Evolutionary conservation across 2,797 vertebrate species (phyloP), one percentile per base, ranked within the genome.

Genomic region (Cossypha heuglini): DNA sequence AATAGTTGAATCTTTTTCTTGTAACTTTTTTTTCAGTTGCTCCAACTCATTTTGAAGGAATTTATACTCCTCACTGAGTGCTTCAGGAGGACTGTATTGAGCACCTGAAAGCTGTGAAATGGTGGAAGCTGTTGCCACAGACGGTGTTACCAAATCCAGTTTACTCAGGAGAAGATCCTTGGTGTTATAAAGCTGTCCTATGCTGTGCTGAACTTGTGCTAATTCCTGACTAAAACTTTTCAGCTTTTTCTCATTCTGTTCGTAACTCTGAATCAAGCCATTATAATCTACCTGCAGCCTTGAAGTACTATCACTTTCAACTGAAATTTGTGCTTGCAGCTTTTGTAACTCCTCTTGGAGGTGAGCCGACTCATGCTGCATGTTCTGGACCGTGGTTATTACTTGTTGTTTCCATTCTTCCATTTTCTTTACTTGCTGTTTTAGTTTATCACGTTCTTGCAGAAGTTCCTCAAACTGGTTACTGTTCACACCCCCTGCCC

Each of bases 381-480:
- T 99, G 89, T 99, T 99, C 90, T 99, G 99, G 19, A 99, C 99
- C 0, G 99, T 99, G 25, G 99, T 99, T 96, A 99, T 99, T 67
- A 99, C 99, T 93, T 99, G 99, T 83, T 99, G 99, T 93, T 99
- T 99, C 99, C 99, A 99, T 94, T 99, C 99, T 38, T 99, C 99
- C 99, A 99, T 99, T 97, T 99, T 99, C 98, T 99, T 99, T 46
- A 99, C 99, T 94, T 99, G 99, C 75, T 99, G 99, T 81, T 99
- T 99, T 62, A 99, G 96, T 4, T 98, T 98, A 97, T 99, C 99
- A 5, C 99, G 98, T 82, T 99, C 99, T 81, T 99, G 99, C 12
- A 99, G 96, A 66, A 99, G 98, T 87, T 99, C 99, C 95, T 99
- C 99, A 68, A 99, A 99, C 97, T 99, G 99, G 96, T 99, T 99